Evolutionary conservation across 2,888 invertebrate species (phyloP).

Genomic region (Acanthosoma haemorrhoidale): DNA sequence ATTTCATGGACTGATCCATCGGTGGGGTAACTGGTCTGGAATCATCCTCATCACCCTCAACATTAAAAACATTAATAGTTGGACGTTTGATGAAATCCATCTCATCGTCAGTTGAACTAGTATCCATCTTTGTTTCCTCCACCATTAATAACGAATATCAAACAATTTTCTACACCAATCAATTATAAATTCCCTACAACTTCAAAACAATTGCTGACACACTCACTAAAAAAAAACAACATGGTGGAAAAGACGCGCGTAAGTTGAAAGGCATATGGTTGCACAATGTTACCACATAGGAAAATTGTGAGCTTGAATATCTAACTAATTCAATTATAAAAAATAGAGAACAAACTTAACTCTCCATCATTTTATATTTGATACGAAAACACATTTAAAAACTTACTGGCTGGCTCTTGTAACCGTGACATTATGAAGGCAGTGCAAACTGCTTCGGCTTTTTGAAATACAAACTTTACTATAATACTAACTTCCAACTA

Average conservation of each 20-base stretch:
- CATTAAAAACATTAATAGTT: not conserved
- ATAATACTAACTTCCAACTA: too few relatives aligned
- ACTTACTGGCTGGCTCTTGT: too few relatives aligned
- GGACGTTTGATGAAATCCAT: slow-evolving; percentile 29
- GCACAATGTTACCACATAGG: slow-evolving; percentile 12
- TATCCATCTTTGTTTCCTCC: slow-evolving; percentile 18
- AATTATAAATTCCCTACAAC: slow-evolving; percentile 10
- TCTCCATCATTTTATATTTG: not conserved
- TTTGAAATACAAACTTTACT: too few relatives aligned
- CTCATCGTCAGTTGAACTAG: slow-evolving; percentile 22
- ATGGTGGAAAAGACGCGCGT: slow-evolving; percentile 31
- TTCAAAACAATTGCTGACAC: slow-evolving; percentile 17
- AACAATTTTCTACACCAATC: not conserved
- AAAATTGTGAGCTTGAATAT: not conserved
- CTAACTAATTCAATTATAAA: not conserved
- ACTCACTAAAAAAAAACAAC: slow-evolving; percentile 26
- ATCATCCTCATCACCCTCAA: slow-evolving; percentile 18
- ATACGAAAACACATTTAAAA: too few relatives aligned
- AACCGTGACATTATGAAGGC: too few relatives aligned
- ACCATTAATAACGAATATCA: slow-evolving; percentile 1
- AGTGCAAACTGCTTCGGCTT: too few relatives aligned
- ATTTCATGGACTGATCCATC: slow-evolving; percentile 32
- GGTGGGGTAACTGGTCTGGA: slow-evolving; percentile 36
- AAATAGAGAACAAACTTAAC: not conserved
- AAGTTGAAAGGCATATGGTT: slow-evolving; percentile 4